phyloP scores from a whole-genome alignment of 2,797 vertebrate genomes.

The Muscicapa comitata region DNA sequence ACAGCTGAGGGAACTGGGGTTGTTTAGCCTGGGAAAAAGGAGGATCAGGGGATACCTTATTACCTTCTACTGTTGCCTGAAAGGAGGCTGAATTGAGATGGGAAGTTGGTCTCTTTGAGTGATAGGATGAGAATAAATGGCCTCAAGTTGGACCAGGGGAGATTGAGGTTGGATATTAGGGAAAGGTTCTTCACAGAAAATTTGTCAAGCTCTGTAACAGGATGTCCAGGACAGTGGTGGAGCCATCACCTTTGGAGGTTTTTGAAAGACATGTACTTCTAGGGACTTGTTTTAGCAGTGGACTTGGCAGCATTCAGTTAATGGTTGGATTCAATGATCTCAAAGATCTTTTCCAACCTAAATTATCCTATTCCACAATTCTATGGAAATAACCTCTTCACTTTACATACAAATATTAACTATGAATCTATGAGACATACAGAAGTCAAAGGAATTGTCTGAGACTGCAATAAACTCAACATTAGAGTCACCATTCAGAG shows the following conservation, averaged over 20 bases:
- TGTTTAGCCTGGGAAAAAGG: neutral
- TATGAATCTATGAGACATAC: neutral
- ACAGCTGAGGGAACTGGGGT: accelerated
- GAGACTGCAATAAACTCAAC: neutral
- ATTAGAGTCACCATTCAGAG: neutral
- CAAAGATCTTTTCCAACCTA: neutral
- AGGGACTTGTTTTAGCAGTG: accelerated
- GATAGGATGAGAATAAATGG: neutral
- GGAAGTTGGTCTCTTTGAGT: accelerated
- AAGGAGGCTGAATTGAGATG: neutral
- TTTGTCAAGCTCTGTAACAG: neutral
- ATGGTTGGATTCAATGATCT: accelerated
- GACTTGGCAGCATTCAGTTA: neutral
- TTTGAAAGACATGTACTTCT: neutral
- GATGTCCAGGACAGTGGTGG: neutral
- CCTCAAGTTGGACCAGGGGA: neutral
- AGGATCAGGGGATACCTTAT: neutral
- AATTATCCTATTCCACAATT: neutral
- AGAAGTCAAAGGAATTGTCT: neutral
- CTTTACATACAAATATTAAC: neutral
- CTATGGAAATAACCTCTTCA: neutral
- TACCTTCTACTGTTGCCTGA: neutral
- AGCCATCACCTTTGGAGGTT: neutral
- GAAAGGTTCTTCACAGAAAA: neutral
- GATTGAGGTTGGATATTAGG: neutral